These are phyloP conservation scores for Gymnocheta viridis DNA, from an alignment of 2,888 invertebrate genomes.

Conservation along the genomic window DNA sequence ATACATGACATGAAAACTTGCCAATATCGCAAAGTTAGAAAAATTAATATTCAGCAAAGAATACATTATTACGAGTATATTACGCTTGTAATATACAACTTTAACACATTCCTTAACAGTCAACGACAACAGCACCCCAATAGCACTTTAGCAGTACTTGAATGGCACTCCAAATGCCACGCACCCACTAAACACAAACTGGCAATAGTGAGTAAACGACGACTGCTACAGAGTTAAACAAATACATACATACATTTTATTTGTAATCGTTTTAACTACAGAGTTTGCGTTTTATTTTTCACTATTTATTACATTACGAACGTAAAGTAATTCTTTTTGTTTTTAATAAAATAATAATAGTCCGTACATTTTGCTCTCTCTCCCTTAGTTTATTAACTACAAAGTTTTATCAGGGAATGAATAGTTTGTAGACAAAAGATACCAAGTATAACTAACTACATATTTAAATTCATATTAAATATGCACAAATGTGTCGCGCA, in stretches of 20 bases:
- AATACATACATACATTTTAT: conserved; percentile 13
- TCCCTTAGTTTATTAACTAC: conserved; percentile 4
- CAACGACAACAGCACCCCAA: background rate
- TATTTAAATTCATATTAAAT: conserved; percentile 70
- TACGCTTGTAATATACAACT: conserved; percentile 10
- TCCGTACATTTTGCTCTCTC: conserved; percentile 24
- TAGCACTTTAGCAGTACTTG: background rate
- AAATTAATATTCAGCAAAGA: conserved; percentile 46
- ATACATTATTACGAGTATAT: conserved; percentile 30
- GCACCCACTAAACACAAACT: conserved; percentile 16
- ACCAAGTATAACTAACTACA: conserved; percentile 11
- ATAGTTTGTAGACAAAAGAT: background rate
- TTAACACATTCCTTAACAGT: conserved; percentile 2
- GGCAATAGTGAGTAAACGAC: background rate
- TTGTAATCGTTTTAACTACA: conserved; percentile 49
- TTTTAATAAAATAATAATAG: conserved; percentile 49
- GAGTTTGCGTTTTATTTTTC: conserved; percentile 25
- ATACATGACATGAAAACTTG: conserved; percentile 30
- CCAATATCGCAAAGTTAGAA: conserved; percentile 3
- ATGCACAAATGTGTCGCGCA: conserved; percentile 70
- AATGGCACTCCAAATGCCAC: conserved; percentile 7
- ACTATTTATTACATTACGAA: background rate
- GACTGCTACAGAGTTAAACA: background rate
- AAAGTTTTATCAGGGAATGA: background rate
- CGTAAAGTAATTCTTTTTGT: background rate